These are phyloP conservation scores for Chloebia gouldiae DNA, from an alignment of 2,113 vertebrate species.

Conservation along the genomic window DNA sequence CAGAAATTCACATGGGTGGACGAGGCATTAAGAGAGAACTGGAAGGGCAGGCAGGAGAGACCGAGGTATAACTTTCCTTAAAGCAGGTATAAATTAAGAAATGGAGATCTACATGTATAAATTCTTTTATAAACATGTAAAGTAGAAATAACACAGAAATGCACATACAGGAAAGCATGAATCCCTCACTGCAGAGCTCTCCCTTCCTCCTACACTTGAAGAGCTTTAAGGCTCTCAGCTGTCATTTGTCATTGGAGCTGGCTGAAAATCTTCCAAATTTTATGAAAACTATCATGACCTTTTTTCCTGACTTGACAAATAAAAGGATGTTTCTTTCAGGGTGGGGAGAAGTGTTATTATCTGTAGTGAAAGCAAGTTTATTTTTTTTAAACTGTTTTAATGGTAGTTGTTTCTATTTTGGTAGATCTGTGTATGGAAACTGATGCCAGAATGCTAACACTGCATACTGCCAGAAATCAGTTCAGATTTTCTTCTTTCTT, in stretches of 20 bases:
- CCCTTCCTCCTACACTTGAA: background rate
- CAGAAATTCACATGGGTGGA: background rate
- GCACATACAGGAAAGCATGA: background rate
- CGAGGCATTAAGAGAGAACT: background rate
- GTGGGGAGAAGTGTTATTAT: slow-evolving; percentile 48
- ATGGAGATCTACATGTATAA: background rate
- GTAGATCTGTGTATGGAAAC: slow-evolving; percentile 43
- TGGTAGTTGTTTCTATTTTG: slow-evolving; percentile 42
- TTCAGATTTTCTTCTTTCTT: background rate
- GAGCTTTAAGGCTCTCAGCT: background rate
- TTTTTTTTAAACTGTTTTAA: slow-evolving; percentile 29
- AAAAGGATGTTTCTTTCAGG: slow-evolving; percentile 48
- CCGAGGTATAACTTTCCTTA: background rate
- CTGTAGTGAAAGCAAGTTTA: slow-evolving; percentile 46
- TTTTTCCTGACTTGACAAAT: slow-evolving; percentile 47
- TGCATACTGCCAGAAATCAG: slow-evolving; percentile 6
- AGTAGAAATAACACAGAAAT: background rate
- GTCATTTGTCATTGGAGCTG: background rate
- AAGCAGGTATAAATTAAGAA: background rate
- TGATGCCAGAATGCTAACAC: slow-evolving; percentile 45
- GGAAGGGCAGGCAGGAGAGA: background rate
- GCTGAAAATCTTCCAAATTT: slow-evolving; percentile 26
- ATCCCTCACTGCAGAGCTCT: background rate
- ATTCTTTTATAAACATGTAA: background rate
- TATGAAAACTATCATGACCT: slow-evolving; percentile 36